These are phyloP conservation scores for Rhinoderma darwinii DNA, from an alignment of 2,113 vertebrate genomes.

Conservation along the genomic window DNA sequence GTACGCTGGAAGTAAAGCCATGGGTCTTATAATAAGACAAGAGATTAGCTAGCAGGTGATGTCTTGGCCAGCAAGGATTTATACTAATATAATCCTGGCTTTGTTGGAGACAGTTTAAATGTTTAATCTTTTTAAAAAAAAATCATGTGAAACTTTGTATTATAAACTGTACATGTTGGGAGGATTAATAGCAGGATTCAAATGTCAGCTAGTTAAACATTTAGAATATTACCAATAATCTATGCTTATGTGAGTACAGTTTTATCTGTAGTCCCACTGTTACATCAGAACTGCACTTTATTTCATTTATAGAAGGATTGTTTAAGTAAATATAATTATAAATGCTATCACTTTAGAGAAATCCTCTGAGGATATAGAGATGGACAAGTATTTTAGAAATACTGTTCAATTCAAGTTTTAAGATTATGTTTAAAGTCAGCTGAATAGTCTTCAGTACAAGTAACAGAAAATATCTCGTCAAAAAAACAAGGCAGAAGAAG, in stretches of 20 bases:
- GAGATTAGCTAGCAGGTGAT: constrained; percentile 58
- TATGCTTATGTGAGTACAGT: not conserved
- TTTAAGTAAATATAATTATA: constrained; percentile 28
- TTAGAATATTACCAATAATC: constrained; percentile 42
- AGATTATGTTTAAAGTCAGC: not conserved
- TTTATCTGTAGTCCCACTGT: constrained; percentile 3
- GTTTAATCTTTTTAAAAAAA: constrained; percentile 58
- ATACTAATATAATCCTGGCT: constrained; percentile 55
- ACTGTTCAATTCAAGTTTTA: not conserved
- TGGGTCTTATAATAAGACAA: constrained; percentile 54
- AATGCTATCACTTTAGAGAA: not conserved
- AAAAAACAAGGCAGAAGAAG: not conserved
- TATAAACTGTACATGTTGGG: constrained; percentile 41
- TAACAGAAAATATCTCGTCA: not conserved
- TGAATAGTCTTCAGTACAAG: not conserved
- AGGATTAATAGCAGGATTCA: constrained; percentile 50
- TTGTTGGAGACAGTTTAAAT: constrained; percentile 55
- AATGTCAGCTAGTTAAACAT: constrained; percentile 52
- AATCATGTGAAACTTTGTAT: constrained; percentile 45
- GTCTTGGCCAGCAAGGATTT: constrained; percentile 55
- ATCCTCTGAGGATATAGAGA: not conserved
- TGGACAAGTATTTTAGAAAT: not conserved
- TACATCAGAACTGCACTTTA: constrained; percentile 8
- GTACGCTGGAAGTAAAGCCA: constrained; percentile 43
- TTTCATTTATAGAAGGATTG: not conserved